A percentile compares a stretch with the other conserved stretches of the same genome.
phyloP scores from a whole-genome alignment of 2,797 vertebrate genomes.

The Spea hammondii region DNA sequence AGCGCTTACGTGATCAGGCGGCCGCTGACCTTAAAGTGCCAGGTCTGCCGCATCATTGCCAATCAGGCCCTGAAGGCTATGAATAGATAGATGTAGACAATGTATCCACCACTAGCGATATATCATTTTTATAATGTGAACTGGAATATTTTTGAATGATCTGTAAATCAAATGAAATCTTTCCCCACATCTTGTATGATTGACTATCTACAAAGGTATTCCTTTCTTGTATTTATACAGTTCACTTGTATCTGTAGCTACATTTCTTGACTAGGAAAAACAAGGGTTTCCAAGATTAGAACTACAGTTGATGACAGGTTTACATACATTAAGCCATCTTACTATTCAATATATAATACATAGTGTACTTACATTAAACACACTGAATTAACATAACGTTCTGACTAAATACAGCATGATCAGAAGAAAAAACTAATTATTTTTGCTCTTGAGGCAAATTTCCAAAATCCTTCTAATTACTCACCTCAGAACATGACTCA shows the following conservation, averaged over 20 bases:
- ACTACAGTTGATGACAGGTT: not conserved
- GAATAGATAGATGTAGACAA: too few species aligned
- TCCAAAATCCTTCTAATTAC: conserved; percentile 4
- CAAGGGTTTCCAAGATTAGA: not conserved
- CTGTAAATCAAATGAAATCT: too few species aligned
- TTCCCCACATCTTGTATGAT: too few species aligned
- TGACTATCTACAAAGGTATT: too few species aligned
- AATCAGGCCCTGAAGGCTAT: too few species aligned
- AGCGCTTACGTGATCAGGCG: too few species aligned
- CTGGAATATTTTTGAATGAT: too few species aligned
- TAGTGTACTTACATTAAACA: not conserved
- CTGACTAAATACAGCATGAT: conserved; percentile 1
- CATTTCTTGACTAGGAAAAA: not conserved
- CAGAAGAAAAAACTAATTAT: conserved; percentile 8
- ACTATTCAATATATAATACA: not conserved
- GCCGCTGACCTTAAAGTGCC: too few species aligned
- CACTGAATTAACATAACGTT: conserved; percentile 1
- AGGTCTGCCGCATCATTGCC: too few species aligned
- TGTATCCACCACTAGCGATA: too few species aligned
- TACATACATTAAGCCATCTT: not conserved
- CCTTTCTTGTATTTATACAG: too few species aligned
- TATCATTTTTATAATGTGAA: too few species aligned
- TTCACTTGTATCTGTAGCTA: not conserved
- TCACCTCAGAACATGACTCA: conserved; percentile 4
- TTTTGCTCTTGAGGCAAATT: conserved; percentile 6